Evolutionary conservation across 1,140 invertebrate species (phyloP).

Genomic region (Drosophila nigrodunni): DNA sequence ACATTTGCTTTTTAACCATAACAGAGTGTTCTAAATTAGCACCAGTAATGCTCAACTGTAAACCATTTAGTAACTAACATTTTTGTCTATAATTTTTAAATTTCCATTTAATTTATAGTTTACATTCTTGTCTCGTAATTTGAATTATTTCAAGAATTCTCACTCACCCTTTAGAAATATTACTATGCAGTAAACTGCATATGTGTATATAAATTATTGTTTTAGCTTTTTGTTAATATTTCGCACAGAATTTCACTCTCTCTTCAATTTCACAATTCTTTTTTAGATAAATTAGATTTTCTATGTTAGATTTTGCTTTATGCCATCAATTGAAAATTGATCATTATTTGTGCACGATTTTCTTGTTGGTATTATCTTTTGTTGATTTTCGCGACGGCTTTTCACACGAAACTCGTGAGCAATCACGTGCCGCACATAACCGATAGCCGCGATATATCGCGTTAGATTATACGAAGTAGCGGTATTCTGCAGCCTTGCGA

Average conservation of each 20-base stretch:
- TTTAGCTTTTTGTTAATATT: constrained; percentile 1
- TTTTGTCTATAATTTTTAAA: too few relatives aligned
- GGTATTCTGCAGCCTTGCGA: constrained; percentile 62
- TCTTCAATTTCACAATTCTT: too few relatives aligned
- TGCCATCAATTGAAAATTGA: not conserved
- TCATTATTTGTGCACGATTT: not conserved
- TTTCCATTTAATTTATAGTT: not conserved
- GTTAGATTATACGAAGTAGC: constrained; percentile 33
- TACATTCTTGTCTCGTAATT: not conserved
- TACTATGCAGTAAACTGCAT: constrained; percentile 28
- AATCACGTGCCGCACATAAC: constrained; percentile 62
- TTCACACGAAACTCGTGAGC: constrained; percentile 27
- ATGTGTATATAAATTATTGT: constrained; percentile 19
- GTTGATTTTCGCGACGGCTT: constrained; percentile 60
- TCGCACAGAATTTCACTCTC: constrained; percentile 1
- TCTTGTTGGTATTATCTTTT: constrained; percentile 9
- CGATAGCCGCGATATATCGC: constrained; percentile 40
- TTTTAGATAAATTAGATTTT: too few relatives aligned
- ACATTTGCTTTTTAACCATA: too few relatives aligned
- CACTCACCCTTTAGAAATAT: constrained; percentile 41
- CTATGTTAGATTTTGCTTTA: not conserved
- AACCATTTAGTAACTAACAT: too few relatives aligned
- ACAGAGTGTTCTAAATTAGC: too few relatives aligned
- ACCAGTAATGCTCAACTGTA: too few relatives aligned
- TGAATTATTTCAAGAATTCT: too few relatives aligned